Base-by-base conservation (phyloP, 2,888 invertebrate species). In the Tortrix viridana region DNA sequence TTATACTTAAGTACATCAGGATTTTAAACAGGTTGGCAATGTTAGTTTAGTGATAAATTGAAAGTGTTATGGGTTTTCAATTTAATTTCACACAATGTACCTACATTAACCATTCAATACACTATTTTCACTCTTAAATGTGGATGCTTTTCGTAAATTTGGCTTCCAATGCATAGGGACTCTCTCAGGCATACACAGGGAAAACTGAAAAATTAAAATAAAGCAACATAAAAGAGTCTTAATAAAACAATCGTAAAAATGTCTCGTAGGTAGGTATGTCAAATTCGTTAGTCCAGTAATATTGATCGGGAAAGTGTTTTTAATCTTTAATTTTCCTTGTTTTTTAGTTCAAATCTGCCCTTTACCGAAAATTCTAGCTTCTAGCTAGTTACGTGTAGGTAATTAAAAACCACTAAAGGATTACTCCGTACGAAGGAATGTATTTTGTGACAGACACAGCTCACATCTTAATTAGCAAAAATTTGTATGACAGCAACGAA, bases 61-160 rank as follows among this genome's bases (percentile, higher is more conserved):
- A 77, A 71, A 66, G 68, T 69, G 67, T 78, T 75, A 76, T 32
- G 61, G 71, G 74, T 72, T 75, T 77, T 78, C 69, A 74, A 80
- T 77, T 65, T 66, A 68, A 70, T 71, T 74, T 76, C 81, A 84
- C 79, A 78, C 72, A 77, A 67, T 67, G 80, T 88, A 91, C 90
- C 88, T 89, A 89, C 89, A 75, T 92, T 86, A 92, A 90, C 92
- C 92, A 89, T 92, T 91, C 85, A 91, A 88, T 81, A 92, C 90
- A 88, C 92, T 92, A 92, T 92, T 92, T 90, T 92, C 92, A 86
- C 92, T 92, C 85, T 91, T 92, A 90, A 91, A 91, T 79, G 90
- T 91, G 84, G 92, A 90, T 86, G 92, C 89, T 89, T 92, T 92
- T 85, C 85, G 86, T 85, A 92, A 90, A 87, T 92, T 92, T 83